These are phyloP conservation scores for Diorhabda elongata DNA, from an alignment of 1,140 invertebrate species.

Conservation along the genomic window DNA sequence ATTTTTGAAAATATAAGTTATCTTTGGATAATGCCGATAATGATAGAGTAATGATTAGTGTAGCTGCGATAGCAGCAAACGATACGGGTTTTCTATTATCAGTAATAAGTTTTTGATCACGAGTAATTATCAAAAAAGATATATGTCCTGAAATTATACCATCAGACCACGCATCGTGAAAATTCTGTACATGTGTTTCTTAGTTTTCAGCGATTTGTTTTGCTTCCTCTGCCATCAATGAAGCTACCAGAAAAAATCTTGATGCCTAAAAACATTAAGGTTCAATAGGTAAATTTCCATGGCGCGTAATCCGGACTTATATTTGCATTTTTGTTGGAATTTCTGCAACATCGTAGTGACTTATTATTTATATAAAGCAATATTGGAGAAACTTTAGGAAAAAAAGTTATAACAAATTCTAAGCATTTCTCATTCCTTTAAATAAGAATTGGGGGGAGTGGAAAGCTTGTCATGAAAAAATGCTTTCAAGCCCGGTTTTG, in stretches of 20 bases:
- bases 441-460: too few species aligned
- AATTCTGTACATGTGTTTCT: neutral
- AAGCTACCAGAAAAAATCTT: slow-evolving; percentile 17
- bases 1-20: too few species aligned
- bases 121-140: neutral
- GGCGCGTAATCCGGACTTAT: slow-evolving; percentile 31
- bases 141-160: neutral
- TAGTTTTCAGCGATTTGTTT: slow-evolving; percentile 8
- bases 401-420: too few species aligned
- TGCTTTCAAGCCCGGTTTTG: too few species aligned
- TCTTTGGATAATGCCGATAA: too few species aligned
- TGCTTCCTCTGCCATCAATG: slow-evolving; percentile 11
- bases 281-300: slow-evolving; percentile 33
- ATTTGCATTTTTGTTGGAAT: slow-evolving; percentile 41
- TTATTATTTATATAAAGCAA: too few species aligned
- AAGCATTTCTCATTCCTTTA: too few species aligned
- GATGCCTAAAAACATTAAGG: slow-evolving; percentile 13
- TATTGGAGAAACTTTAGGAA: too few species aligned
- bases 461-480: too few species aligned
- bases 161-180: neutral
- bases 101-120: neutral
- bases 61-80: neutral
- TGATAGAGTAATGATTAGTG: neutral
- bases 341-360: slow-evolving; percentile 30
- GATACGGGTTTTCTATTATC: neutral